Conservation (phyloP, 1,140 invertebrate species). For the Heterodera schachtii region DNA sequence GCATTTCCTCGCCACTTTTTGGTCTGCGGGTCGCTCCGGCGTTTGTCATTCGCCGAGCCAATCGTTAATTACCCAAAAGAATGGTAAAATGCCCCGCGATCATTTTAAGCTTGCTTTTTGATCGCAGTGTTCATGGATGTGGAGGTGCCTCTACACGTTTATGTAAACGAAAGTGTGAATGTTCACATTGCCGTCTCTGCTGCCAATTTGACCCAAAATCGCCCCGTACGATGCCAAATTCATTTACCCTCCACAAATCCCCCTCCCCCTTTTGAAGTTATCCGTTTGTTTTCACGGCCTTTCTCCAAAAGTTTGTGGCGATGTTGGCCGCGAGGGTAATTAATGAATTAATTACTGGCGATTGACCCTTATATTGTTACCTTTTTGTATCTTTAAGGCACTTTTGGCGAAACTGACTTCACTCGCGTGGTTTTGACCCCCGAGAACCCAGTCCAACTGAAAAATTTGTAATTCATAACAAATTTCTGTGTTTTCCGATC, state of each 20-base stretch:
- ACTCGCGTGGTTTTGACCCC: slow-evolving; percentile 33
- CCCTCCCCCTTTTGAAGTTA: slow-evolving; percentile 8
- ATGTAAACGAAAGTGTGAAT: slow-evolving; percentile 50
- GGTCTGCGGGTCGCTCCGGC: slow-evolving; percentile 34
- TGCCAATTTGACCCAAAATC: slow-evolving; percentile 27
- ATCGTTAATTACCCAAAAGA: not conserved
- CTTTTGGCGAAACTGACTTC: slow-evolving; percentile 39
- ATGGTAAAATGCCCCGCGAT: not conserved
- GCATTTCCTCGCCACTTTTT: slow-evolving; percentile 42
- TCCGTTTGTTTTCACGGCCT: slow-evolving; percentile 46
- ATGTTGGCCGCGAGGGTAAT: slow-evolving; percentile 41
- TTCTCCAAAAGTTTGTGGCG: slow-evolving; percentile 51
- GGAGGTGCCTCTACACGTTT: slow-evolving; percentile 45
- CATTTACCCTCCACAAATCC: not conserved
- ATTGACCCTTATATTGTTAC: too few relatives aligned
- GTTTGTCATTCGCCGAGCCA: slow-evolving; percentile 30
- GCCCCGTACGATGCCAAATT: slow-evolving; percentile 21
- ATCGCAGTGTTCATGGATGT: slow-evolving; percentile 50
- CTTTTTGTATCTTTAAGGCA: not conserved
- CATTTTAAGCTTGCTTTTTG: too few relatives aligned
- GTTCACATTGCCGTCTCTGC: slow-evolving; percentile 47
- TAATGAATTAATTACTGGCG: not conserved
- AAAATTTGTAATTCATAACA: slow-evolving; percentile 21
- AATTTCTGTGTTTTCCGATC: not conserved
- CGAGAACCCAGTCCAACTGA: slow-evolving; percentile 31